These are phyloP conservation scores for Hylia prasina DNA, from an alignment of 2,113 vertebrate genomes.

Conservation along the genomic window DNA sequence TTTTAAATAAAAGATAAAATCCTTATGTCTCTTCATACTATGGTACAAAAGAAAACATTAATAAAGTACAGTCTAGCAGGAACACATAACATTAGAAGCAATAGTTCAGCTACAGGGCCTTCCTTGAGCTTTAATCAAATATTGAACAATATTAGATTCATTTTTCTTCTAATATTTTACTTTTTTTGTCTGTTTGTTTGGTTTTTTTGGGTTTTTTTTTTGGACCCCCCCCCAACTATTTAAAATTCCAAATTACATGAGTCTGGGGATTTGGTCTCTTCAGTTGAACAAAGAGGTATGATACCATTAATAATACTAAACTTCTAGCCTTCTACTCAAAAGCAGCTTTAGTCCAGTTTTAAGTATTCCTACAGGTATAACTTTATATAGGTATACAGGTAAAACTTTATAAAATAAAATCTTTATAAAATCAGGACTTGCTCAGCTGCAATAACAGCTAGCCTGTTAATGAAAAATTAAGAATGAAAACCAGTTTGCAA, in stretches of 20 bases:
- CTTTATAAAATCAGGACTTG: background rate
- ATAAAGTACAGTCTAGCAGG: background rate
- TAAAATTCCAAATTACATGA: background rate
- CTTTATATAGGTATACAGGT: background rate
- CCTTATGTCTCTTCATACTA: background rate
- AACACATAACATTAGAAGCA: background rate
- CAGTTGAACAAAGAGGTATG: background rate
- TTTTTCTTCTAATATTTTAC: background rate
- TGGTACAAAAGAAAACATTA: background rate
- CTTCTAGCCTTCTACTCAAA: background rate
- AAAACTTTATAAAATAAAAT: background rate
- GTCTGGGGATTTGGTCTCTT: background rate
- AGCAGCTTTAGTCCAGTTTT: background rate
- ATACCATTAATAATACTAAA: background rate
- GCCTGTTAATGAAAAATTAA: background rate
- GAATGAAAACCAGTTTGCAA: background rate
- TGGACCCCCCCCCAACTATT: background rate
- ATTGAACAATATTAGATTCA: background rate
- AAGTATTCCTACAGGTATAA: background rate
- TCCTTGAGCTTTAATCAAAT: background rate
- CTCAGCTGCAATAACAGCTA: background rate
- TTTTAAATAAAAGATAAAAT: constrained; percentile 9
- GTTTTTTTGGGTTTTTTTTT: too few relatives aligned
- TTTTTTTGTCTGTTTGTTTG: too few relatives aligned
- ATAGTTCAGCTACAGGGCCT: background rate